A percentile compares a stretch with the other conserved stretches of the same genome.
Conservation (phyloP, 2,113 vertebrate species). For the Mionectes macconnelli region DNA sequence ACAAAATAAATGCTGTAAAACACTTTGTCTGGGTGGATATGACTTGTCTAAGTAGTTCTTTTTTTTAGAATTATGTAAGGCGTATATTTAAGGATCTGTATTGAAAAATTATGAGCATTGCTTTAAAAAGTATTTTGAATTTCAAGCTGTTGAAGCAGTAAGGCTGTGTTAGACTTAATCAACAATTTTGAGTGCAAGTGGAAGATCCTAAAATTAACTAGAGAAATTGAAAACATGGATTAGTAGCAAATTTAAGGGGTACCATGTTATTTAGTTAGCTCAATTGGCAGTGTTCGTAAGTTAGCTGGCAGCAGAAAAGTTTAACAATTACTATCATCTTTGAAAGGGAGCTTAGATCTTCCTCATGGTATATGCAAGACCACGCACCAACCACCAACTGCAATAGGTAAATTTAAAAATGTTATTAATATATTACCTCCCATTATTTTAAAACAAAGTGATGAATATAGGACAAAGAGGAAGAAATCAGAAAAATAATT, state of each 20-base stretch:
- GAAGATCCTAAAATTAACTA: background rate
- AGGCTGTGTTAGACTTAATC: background rate
- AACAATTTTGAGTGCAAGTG: background rate
- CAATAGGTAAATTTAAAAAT: background rate
- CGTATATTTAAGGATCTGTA: background rate
- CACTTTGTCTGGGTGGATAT: background rate
- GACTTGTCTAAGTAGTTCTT: background rate
- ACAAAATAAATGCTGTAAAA: background rate
- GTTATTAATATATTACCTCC: background rate
- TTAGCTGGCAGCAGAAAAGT: background rate
- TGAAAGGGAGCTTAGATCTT: background rate
- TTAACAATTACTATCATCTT: background rate
- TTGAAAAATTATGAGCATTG: background rate
- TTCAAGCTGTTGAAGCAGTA: background rate
- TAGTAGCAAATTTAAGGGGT: background rate
- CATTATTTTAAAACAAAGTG: background rate
- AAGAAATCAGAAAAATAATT: background rate
- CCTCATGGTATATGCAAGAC: background rate
- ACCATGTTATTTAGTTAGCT: background rate
- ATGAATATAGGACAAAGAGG: background rate
- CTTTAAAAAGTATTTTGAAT: background rate
- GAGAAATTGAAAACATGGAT: background rate
- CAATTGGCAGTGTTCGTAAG: accelerated
- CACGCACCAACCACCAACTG: background rate
- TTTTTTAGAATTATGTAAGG: background rate